These are phyloP conservation scores for Thelaira solivaga DNA, from an alignment of 2,888 invertebrate species.

Conservation along the genomic window DNA sequence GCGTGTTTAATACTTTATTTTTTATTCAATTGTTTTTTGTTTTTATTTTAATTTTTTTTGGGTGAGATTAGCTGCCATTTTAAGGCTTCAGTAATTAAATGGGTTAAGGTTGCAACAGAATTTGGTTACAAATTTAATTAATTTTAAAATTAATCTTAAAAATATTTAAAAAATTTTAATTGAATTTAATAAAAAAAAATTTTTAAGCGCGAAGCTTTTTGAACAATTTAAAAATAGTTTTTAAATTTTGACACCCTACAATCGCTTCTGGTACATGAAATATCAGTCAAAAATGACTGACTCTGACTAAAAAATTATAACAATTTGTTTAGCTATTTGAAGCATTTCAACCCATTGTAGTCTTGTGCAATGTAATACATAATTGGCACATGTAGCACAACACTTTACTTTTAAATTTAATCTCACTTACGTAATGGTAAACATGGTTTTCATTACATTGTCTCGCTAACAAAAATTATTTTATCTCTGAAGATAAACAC, in stretches of 20 bases:
- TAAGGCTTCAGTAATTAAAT: constrained; percentile 42
- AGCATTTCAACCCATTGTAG: not conserved
- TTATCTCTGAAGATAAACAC: constrained; percentile 41
- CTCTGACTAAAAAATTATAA: no score
- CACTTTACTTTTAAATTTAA: constrained; percentile 42
- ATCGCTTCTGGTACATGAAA: no score
- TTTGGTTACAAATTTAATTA: not conserved
- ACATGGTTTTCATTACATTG: constrained; percentile 14
- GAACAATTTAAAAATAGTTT: no score
- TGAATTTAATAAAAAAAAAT: no score
- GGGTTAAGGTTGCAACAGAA: constrained; percentile 44
- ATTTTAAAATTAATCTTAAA: no score
- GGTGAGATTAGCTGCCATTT: constrained; percentile 31
- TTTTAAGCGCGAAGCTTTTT: no score
- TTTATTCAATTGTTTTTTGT: not conserved
- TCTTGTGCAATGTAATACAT: not conserved
- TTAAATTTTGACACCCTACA: no score
- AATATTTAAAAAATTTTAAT: no score
- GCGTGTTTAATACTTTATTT: constrained; percentile 14
- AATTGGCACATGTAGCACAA: not conserved
- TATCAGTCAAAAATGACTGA: no score
- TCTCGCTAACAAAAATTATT: constrained; percentile 6
- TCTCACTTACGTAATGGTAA: constrained; percentile 47
- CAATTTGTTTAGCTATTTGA: not conserved
- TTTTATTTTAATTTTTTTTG: not conserved